These are phyloP conservation scores for Danaus melanippus DNA, from an alignment of 1,140 invertebrate species.

Conservation along the genomic window DNA sequence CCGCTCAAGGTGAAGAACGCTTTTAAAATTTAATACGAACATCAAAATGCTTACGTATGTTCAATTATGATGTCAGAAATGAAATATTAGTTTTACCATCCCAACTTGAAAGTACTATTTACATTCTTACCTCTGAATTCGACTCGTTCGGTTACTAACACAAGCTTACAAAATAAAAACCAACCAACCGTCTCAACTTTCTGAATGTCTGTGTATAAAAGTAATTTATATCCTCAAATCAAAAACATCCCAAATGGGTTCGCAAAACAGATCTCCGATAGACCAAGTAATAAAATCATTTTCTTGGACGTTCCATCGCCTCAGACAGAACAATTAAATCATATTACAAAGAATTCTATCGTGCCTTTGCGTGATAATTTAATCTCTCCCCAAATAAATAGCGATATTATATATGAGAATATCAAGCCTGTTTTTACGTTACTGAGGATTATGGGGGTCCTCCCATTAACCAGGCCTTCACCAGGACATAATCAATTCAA, in stretches of 20 bases:
- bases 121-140: constrained; percentile 22
- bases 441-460: constrained; percentile 72
- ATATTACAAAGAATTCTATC: constrained; percentile 37
- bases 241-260: constrained; percentile 48
- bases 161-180: constrained; percentile 10
- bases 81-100: constrained; percentile 42
- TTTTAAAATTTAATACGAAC: constrained; percentile 51
- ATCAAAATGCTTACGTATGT: constrained; percentile 37
- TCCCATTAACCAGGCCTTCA: constrained; percentile 70
- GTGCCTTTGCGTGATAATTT: constrained; percentile 50
- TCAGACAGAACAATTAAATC: constrained; percentile 38
- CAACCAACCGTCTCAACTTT: constrained; percentile 10
- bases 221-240: constrained; percentile 39
- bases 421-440: constrained; percentile 74
- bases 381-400: constrained; percentile 43
- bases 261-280: constrained; percentile 41
- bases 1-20: constrained; percentile 51
- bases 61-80: constrained; percentile 58
- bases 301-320: constrained; percentile 55
- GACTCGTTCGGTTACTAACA: constrained; percentile 16
- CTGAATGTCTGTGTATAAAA: constrained; percentile 49
- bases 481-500: constrained; percentile 64
- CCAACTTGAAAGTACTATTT: constrained; percentile 24
- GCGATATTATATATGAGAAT: constrained; percentile 73
- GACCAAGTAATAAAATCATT: constrained; percentile 48